Percentiles rank a stretch among this genome's conserved stretches.
Conservation (phyloP, 2,888 invertebrate species). For the Drosophila ustulata region DNA sequence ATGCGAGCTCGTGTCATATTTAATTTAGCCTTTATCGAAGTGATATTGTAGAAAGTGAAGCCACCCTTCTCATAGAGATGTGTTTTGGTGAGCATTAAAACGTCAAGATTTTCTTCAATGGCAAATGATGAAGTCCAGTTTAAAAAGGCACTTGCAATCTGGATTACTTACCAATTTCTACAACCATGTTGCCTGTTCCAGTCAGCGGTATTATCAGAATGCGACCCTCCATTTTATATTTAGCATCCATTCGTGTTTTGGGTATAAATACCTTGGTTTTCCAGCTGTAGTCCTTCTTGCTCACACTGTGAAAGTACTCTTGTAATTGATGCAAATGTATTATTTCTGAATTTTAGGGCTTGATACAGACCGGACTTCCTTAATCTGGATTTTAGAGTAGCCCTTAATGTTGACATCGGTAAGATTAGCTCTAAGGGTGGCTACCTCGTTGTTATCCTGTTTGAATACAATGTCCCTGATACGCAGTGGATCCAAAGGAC, state of each 20-base stretch:
- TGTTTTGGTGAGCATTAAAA: conserved; percentile 88
- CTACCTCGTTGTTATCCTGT: conserved; percentile 90
- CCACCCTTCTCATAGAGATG: conserved; percentile 87
- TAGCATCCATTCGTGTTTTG: conserved; percentile 88
- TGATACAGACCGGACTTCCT: conserved; percentile 87
- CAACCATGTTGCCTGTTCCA: conserved; percentile 89
- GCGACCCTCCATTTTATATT: conserved; percentile 88
- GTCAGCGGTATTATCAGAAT: conserved; percentile 89
- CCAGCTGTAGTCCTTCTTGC: conserved; percentile 88
- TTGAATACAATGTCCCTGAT: conserved; percentile 88
- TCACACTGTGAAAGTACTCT: conserved; percentile 85
- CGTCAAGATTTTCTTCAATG: conserved; percentile 87
- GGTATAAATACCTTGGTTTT: conserved; percentile 88
- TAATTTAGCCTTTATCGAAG: conserved; percentile 87
- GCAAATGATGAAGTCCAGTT: neutral
- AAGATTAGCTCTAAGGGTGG: conserved; percentile 89
- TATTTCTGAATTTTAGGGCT: too few species aligned
- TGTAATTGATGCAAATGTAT: too few species aligned
- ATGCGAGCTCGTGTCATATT: conserved; percentile 88
- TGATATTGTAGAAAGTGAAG: conserved; percentile 89
- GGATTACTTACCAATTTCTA: conserved; percentile 87
- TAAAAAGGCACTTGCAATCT: neutral
- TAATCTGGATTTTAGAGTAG: conserved; percentile 87
- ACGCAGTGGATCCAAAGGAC: conserved; percentile 88
- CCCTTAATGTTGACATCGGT: conserved; percentile 88